phyloP scores from a whole-genome alignment of 1,140 invertebrate species.

The Camponotus pennsylvanicus region DNA sequence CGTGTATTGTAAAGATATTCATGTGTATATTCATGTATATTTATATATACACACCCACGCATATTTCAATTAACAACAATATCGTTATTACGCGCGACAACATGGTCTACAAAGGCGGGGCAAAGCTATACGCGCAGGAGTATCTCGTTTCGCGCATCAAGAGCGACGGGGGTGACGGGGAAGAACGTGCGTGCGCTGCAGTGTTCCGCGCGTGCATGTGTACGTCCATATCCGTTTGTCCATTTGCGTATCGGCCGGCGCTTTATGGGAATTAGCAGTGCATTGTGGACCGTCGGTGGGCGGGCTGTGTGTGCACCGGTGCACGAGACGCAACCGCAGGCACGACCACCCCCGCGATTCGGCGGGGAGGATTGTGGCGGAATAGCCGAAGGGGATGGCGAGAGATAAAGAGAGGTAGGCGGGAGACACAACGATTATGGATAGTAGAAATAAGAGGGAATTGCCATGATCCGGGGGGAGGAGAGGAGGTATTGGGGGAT shows the following conservation, averaged over 20 bases:
- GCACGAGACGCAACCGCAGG: conserved; percentile 78
- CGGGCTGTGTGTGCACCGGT: conserved; percentile 81
- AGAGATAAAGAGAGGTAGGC: conserved; percentile 31
- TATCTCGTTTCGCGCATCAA: conserved; percentile 36
- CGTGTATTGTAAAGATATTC: neutral
- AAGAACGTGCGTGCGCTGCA: conserved; percentile 29
- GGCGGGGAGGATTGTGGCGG: conserved; percentile 60
- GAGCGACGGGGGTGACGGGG: conserved; percentile 44
- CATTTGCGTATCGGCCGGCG: conserved; percentile 83
- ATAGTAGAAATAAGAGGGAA: conserved; percentile 69
- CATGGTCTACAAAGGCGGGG: conserved; percentile 71
- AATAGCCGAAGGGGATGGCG: conserved; percentile 62
- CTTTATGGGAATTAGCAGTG: conserved; percentile 85
- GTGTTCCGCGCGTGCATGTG: conserved; percentile 70
- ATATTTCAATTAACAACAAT: conserved; percentile 67
- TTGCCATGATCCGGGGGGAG: conserved; percentile 1
- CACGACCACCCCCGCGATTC: conserved; percentile 66
- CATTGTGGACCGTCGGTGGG: conserved; percentile 84
- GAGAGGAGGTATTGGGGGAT: conserved; percentile 61
- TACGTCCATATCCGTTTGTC: conserved; percentile 81
- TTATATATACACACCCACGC: neutral
- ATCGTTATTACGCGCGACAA: conserved; percentile 77
- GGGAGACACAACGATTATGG: conserved; percentile 42
- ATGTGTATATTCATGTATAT: neutral
- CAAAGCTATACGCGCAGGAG: neutral